Evolutionary conservation across 1,140 invertebrate species (phyloP).

Genomic region (Bathynomus jamesi): DNA sequence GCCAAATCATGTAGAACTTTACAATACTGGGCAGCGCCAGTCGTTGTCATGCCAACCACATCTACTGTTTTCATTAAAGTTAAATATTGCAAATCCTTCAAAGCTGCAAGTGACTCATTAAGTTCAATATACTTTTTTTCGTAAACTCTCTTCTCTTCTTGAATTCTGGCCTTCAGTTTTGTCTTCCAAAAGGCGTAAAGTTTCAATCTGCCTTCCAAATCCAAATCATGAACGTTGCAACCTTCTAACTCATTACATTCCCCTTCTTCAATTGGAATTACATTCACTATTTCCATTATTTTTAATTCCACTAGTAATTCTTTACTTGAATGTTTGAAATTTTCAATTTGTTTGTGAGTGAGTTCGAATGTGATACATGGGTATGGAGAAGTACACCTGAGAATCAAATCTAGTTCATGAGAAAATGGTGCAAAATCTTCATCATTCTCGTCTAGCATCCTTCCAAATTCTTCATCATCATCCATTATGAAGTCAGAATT

Average conservation of each 20-base stretch:
- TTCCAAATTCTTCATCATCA: no score
- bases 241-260: not conserved
- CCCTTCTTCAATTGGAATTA: not conserved
- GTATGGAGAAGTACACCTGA: not conserved
- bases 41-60: constrained; percentile 68
- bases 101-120: constrained; percentile 12
- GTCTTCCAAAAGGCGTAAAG: not conserved
- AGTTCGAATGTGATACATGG: not conserved
- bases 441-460: no score
- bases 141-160: not conserved
- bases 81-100: constrained; percentile 21
- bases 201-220: not conserved
- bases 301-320: no score
- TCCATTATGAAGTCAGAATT: no score
- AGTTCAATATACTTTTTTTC: constrained; percentile 12
- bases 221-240: not conserved
- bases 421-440: no score
- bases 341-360: not conserved
- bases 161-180: not conserved
- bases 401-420: not conserved
- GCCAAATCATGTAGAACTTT: constrained; percentile 53
- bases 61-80: constrained; percentile 20
- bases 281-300: not conserved
- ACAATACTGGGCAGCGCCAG: constrained; percentile 58
- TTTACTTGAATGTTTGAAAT: no score